Conservation (phyloP, 2,888 invertebrate species). For the Synergus itoensis region DNA sequence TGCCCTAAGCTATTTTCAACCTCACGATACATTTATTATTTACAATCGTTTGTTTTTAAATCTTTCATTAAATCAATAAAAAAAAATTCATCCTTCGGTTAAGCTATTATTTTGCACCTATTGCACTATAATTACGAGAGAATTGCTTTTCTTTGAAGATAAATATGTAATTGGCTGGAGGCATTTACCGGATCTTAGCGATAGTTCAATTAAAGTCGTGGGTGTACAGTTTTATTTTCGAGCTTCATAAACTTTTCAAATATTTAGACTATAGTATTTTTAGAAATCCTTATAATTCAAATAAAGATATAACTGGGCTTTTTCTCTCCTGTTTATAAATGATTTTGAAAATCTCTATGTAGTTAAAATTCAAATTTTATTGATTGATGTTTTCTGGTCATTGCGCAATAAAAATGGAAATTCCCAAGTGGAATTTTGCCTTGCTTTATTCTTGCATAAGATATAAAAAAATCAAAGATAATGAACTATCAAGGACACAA, state of each 20-base stretch:
- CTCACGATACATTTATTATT: constrained; percentile 3
- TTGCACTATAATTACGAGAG: neutral
- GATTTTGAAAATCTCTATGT: too few species aligned
- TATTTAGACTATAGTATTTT: too few species aligned
- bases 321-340: too few species aligned
- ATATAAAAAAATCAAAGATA: too few species aligned
- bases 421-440: too few species aligned
- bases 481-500: too few species aligned
- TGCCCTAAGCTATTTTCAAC: neutral
- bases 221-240: neutral
- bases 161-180: neutral
- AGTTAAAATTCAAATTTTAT: too few species aligned
- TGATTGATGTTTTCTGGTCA: too few species aligned
- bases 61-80: neutral
- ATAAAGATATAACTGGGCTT: too few species aligned
- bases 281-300: too few species aligned
- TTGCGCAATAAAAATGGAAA: too few species aligned
- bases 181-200: neutral
- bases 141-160: constrained; percentile 6
- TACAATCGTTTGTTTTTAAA: neutral
- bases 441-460: too few species aligned
- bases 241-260: neutral
- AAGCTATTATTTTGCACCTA: constrained; percentile 4
- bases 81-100: constrained; percentile 7
- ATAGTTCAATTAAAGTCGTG: neutral